These are phyloP conservation scores for Poeciliopsis presidionis DNA, from an alignment of 2,797 vertebrate species.

Conservation along the genomic window DNA sequence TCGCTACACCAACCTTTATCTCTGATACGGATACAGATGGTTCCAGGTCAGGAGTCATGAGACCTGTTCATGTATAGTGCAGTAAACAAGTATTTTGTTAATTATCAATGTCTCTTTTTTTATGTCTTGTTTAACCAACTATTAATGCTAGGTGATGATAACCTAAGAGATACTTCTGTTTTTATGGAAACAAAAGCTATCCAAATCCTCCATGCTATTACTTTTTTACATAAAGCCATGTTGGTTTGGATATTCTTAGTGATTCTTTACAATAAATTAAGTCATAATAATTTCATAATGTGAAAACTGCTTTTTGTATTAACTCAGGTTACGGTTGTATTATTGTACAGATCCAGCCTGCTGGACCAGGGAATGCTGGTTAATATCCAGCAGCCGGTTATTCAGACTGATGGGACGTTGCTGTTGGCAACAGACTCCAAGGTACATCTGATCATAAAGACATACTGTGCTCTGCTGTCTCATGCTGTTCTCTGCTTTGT, in stretches of 20 bases:
- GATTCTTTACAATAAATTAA: background rate
- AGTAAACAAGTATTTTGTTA: background rate
- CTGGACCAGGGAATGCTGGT: constrained; percentile 98
- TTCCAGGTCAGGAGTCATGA: constrained; percentile 81
- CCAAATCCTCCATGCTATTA: background rate
- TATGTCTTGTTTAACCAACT: too few species aligned
- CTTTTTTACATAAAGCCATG: background rate
- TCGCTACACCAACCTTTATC: constrained; percentile 97
- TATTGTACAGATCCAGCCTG: constrained; percentile 81
- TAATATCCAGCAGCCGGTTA: constrained; percentile 97
- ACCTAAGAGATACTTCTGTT: background rate
- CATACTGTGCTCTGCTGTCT: constrained; percentile 5
- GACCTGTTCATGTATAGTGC: background rate
- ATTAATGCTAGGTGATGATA: background rate
- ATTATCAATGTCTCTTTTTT: background rate
- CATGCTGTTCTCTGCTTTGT: background rate
- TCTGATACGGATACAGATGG: constrained; percentile 94
- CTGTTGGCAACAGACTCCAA: constrained; percentile 91
- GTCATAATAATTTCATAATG: too few species aligned
- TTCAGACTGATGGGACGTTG: constrained; percentile 93
- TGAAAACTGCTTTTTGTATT: background rate
- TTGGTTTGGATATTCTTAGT: background rate
- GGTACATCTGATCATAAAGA: constrained; percentile 72
- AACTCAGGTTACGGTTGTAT: constrained; percentile 14
- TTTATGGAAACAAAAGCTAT: background rate